Base-by-base conservation (phyloP, 2,888 invertebrate genomes). In the Nudaria mundana region DNA sequence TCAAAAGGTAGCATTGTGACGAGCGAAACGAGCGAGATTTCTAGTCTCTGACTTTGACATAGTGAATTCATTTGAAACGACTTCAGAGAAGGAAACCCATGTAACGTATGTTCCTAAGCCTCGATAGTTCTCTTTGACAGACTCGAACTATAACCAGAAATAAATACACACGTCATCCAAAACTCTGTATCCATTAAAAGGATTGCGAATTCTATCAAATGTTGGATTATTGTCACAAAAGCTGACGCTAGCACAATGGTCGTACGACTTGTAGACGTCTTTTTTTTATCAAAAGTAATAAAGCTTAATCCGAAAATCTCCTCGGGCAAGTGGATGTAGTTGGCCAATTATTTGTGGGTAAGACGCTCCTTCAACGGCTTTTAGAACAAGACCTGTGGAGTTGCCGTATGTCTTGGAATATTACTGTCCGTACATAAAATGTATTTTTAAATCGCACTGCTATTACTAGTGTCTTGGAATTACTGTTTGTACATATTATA, bases 271-370 rank as follows among this genome's bases (percentile, higher is more conserved):
- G 63, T 57, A 62, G 64, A n/a, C n/a, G n/a, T n/a, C n/a, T 61
- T 65, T 61, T 63, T 65, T 62, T 68, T 65, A 58, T 46, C 44
- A 53, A 52, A 57, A 52, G 69, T 70, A 71, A 74, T 76, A 68
- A 72, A 76, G 69, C 71, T 70, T 76, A 81, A 84, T 83, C 81
- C 75, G 58, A 68, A 82, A 79, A 80, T 80, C 80, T 77, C 79
- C 66, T 56, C 56, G 55, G 70, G 80, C 78, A 69, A 73, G 71
- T 68, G 69, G 66, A 67, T 63, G 68, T 67, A 63, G 69, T 63
- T 62, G 71, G 72, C 76, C 80, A 78, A 81, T 76, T 78, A 81
- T 80, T 75, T 76, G 73, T 56, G 73, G 71, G 73, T 56, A 69
- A 65, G 62, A 63, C 44, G 59, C 50, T 65, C 52, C 56, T 57